Percentiles rank a stretch among this genome's conserved stretches.
Evolutionary conservation across 2,113 vertebrate species (phyloP).

Genomic region (Oryzias curvinotus): DNA sequence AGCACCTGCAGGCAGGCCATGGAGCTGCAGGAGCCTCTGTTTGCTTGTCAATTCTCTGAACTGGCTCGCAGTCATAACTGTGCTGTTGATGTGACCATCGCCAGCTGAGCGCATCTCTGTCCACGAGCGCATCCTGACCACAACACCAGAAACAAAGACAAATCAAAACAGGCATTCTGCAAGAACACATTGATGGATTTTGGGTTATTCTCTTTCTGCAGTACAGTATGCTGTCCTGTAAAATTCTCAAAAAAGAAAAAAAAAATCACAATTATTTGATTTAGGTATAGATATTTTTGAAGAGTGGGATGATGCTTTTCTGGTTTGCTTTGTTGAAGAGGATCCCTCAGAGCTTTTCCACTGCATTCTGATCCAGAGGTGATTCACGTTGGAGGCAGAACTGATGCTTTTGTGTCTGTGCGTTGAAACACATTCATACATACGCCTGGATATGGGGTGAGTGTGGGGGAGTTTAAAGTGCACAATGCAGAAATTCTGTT

Average conservation of each 20-base stretch:
- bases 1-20: conserved; percentile 23
- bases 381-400: conserved; percentile 36
- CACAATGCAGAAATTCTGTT: conserved; percentile 31
- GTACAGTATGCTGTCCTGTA: not conserved
- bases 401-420: conserved; percentile 32
- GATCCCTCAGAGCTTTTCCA: conserved; percentile 20
- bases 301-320: conserved; percentile 14
- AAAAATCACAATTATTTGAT: not conserved
- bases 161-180: conserved; percentile 11
- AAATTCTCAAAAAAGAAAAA: conserved; percentile 1
- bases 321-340: conserved; percentile 12
- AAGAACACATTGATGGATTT: not conserved
- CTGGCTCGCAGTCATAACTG: conserved; percentile 24
- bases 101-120: conserved; percentile 31
- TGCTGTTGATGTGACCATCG: conserved; percentile 20
- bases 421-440: conserved; percentile 27
- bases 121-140: conserved; percentile 34
- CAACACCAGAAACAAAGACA: conserved; percentile 6
- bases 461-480: conserved; percentile 34
- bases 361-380: conserved; percentile 17
- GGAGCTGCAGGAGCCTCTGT: conserved; percentile 14
- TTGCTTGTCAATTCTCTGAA: conserved; percentile 15
- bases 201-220: not conserved
- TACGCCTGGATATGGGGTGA: conserved; percentile 21
- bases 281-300: not conserved